Evolutionary conservation across 2,888 invertebrate genomes (phyloP).

Genomic region (Drosophila eohydei): DNA sequence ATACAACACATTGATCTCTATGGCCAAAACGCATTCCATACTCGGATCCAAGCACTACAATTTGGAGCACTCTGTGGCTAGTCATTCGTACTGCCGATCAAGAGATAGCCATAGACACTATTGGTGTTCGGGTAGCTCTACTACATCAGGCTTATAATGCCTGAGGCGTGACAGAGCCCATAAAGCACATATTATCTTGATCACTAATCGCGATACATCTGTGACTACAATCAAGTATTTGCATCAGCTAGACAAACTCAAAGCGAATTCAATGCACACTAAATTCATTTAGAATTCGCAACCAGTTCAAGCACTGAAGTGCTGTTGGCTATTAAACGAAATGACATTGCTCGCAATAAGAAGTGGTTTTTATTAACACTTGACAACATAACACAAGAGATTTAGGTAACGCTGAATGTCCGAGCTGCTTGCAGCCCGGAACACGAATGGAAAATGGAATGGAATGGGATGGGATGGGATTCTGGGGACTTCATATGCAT

Average conservation of each 20-base stretch:
- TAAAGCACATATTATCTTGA: no score
- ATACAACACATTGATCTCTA: background rate
- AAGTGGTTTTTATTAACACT: constrained; percentile 8
- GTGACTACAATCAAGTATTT: background rate
- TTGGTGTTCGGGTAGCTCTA: background rate
- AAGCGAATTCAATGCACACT: background rate
- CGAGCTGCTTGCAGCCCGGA: background rate
- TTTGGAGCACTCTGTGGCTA: background rate
- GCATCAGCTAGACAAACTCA: background rate
- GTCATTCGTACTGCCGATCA: background rate
- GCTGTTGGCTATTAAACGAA: no score
- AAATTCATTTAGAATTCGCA: constrained; percentile 8
- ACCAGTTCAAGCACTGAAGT: background rate
- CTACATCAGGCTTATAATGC: background rate
- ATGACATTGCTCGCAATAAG: background rate
- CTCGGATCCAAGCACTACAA: background rate
- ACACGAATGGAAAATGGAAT: background rate
- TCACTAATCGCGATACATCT: background rate
- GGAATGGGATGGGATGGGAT: background rate
- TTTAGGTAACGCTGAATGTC: constrained; percentile 37
- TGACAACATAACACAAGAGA: constrained; percentile 29
- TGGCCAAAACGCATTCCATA: background rate
- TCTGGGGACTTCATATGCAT: background rate
- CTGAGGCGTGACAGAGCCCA: no score
- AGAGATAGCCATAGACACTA: background rate